phyloP scores from a whole-genome alignment of 2,113 vertebrate genomes.

The Irena cyanogastra region DNA sequence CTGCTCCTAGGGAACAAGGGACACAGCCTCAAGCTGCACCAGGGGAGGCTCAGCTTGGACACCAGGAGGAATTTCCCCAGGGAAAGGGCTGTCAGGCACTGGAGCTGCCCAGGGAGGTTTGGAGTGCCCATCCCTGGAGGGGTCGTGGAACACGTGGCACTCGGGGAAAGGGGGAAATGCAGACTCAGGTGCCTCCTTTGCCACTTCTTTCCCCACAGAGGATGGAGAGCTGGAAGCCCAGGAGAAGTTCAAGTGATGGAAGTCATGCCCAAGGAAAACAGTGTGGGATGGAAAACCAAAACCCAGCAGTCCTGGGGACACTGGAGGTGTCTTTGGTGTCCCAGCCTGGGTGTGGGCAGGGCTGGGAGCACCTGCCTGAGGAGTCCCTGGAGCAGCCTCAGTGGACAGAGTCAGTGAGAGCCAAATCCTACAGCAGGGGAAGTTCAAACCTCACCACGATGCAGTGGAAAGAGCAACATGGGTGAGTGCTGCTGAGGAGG shows the following conservation, averaged over 20 bases:
- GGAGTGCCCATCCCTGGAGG: not conserved
- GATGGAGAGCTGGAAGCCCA: not conserved
- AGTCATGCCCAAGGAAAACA: not conserved
- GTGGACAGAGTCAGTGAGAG: accelerated
- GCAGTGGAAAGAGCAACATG: not conserved
- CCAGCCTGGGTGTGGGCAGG: not conserved
- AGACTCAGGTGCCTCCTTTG: not conserved
- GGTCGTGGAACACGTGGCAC: not conserved
- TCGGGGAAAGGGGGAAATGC: not conserved
- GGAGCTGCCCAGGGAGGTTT: not conserved
- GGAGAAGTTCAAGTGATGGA: not conserved
- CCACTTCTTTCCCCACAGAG: not conserved
- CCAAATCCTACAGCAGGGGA: not conserved
- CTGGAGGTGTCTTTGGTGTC: not conserved
- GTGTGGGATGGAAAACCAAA: not conserved
- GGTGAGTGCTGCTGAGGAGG: not conserved
- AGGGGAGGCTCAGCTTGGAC: not conserved
- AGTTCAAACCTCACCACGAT: not conserved
- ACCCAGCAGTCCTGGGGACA: accelerated
- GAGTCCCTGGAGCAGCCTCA: not conserved
- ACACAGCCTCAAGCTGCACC: not conserved
- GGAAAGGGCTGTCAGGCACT: not conserved
- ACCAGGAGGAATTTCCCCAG: not conserved
- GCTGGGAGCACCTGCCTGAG: not conserved
- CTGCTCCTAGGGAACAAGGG: not conserved